Conservation (phyloP, 37 sponge, comb jelly and placozoan genomes). For the Hormiphora californensis region DNA sequence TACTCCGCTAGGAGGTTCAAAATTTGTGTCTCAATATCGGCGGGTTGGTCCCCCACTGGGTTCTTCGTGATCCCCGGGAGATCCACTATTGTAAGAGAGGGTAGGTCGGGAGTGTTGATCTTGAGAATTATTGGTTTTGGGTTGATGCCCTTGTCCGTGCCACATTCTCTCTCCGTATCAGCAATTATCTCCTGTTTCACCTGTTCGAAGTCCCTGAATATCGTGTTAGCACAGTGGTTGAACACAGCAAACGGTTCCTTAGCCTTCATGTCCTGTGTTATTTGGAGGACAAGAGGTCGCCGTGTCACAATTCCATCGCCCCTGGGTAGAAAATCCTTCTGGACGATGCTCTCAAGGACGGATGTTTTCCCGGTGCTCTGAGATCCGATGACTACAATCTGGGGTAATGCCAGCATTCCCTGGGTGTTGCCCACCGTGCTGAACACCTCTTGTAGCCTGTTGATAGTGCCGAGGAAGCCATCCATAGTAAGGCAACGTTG, state of each 20-base stretch:
- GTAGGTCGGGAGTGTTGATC: not conserved
- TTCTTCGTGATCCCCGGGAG: not conserved
- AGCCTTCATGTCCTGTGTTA: not conserved
- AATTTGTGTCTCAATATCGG: not conserved
- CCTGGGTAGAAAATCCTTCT: too few species aligned
- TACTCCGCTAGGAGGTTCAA: not conserved
- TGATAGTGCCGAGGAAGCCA: too few species aligned
- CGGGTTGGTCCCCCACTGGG: slow-evolving; percentile 9
- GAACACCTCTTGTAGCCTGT: too few species aligned
- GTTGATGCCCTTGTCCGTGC: not conserved
- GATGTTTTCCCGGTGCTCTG: too few species aligned
- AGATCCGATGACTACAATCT: too few species aligned
- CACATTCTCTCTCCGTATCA: not conserved
- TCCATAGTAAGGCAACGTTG: too few species aligned
- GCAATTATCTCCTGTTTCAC: not conserved
- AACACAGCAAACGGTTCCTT: not conserved
- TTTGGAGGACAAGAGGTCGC: not conserved
- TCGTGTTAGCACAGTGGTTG: not conserved
- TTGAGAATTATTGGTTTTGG: not conserved
- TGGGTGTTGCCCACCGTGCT: too few species aligned
- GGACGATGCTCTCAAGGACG: too few species aligned
- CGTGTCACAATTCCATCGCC: not conserved
- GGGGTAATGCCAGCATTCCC: too few species aligned
- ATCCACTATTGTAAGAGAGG: not conserved
- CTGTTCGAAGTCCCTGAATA: not conserved